Percentiles rank a stretch among this genome's conserved stretches.
Evolutionary conservation across 2,113 vertebrate genomes (phyloP).

Genomic region (Corythoichthys haematopterus): DNA sequence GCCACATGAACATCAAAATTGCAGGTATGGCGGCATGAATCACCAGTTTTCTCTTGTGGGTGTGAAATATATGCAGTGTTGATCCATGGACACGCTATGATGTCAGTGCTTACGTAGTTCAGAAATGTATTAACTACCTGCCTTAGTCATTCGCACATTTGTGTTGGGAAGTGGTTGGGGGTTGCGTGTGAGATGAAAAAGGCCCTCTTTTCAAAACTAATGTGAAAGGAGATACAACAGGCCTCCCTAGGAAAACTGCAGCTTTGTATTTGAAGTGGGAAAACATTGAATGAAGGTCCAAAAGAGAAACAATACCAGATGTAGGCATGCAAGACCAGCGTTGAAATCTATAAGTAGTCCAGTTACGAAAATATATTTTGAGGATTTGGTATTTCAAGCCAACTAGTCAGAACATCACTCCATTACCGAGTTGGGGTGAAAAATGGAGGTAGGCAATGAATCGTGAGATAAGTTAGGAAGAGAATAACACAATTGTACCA

Average conservation of each 20-base stretch:
- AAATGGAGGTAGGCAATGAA: background rate
- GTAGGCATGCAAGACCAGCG: conserved; percentile 30
- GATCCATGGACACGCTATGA: conserved; percentile 12
- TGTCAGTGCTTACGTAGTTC: conserved; percentile 21
- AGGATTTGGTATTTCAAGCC: conserved; percentile 47
- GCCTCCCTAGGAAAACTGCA: background rate
- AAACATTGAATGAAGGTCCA: conserved; percentile 12
- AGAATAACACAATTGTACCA: background rate
- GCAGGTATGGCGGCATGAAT: conserved; percentile 77
- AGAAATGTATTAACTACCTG: conserved; percentile 44
- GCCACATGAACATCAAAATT: conserved; percentile 98
- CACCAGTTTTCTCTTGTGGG: background rate
- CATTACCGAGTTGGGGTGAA: conserved; percentile 17
- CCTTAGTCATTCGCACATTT: conserved; percentile 30
- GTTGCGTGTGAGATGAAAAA: conserved; percentile 19
- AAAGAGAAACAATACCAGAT: conserved; percentile 8
- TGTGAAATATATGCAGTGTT: conserved; percentile 20
- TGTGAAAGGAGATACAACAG: conserved; percentile 7
- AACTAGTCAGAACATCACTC: conserved; percentile 42
- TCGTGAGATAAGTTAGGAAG: background rate
- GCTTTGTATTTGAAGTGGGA: conserved; percentile 5
- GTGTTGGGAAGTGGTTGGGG: conserved; percentile 28
- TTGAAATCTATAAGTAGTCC: conserved; percentile 23
- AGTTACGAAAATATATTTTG: conserved; percentile 41
- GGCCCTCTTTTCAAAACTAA: background rate